A percentile compares a stretch with the other conserved stretches of the same genome.
phyloP scores from a whole-genome alignment of 2,113 vertebrate species.

The Pipa parva region DNA sequence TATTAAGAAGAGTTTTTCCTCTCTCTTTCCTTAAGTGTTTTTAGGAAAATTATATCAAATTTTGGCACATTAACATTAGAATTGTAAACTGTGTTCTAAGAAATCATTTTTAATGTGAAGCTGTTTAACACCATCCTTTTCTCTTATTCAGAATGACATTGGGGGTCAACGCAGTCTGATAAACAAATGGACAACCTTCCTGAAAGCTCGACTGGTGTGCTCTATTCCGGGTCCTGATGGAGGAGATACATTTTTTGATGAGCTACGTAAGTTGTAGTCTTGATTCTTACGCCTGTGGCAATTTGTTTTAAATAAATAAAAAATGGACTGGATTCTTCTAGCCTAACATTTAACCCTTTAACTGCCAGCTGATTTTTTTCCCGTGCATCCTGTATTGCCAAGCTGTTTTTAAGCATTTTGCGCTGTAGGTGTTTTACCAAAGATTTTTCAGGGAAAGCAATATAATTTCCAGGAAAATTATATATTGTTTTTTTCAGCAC shows the following conservation, averaged over 20 bases:
- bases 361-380: no score
- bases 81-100: no score
- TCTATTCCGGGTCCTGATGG: constrained; percentile 90
- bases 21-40: no score
- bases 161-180: constrained; percentile 93
- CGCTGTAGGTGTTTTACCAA: no score
- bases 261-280: constrained; percentile 81
- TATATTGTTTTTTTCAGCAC: no score
- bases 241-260: constrained; percentile 90
- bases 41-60: no score
- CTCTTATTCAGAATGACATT: constrained; percentile 83
- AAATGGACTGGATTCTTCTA: constrained; percentile 1
- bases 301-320: constrained; percentile 3
- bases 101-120: no score
- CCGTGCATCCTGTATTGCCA: no score
- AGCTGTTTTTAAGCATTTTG: no score
- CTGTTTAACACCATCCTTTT: neutral
- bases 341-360: neutral
- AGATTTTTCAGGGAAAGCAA: no score
- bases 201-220: constrained; percentile 90
- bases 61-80: no score
- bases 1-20: neutral
- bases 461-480: no score
- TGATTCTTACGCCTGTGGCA: neutral
- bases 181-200: constrained; percentile 98